Base-by-base conservation (phyloP, 2,113 vertebrate species). In the Brachyhypopomus gauderio region DNA sequence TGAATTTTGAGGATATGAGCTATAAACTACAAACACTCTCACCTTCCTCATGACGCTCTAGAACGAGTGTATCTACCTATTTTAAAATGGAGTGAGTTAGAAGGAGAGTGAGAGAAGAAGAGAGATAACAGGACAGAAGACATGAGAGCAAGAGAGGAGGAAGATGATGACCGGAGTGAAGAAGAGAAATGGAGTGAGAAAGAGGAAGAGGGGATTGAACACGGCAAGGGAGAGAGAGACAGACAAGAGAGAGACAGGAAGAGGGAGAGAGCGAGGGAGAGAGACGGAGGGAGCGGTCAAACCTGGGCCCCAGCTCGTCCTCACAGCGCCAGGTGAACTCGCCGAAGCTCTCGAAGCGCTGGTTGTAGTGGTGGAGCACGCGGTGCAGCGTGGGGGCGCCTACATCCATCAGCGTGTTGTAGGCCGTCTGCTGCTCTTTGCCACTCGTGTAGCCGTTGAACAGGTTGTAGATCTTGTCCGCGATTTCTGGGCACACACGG, bases 301-400 rank as follows among this genome's bases (percentile, higher is more conserved):
- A 99, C 98, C 98, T 98, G 86, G 98, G 98, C 9, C 98, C 98
- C 3, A 99, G 88, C 85, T 99, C 98, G 30, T 99, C 98, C 81
- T 99, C 98, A 80, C 97, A 98, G 67, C 98, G 92, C 98, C 98
- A 99, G 69, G 97, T 99, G 90, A 99, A 99, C 85, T 99, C 98
- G 11, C 98, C 98, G 4, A 99, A 99, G 87, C 96, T 98, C 92
- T 98, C 96, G 0, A 98, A 99, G 88, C 98, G 96, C 87, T 96
- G 97, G 88, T 99, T 99, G 88, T 99, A 99, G 89, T 99, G 97
- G 88, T 96, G 98, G 22, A 97, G 96, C 62, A 99, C 97, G 0
- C 98, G 92, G 83, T 97, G 98, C 11, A 99, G 93, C 0, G 96
- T 96, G 9, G 98, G 96, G 0, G 98, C 95, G 0, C 97, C 97